Percentiles rank a stretch among this genome's conserved stretches.
phyloP scores from a whole-genome alignment of 2,797 vertebrate genomes.

The Coccyzus lansbergi region DNA sequence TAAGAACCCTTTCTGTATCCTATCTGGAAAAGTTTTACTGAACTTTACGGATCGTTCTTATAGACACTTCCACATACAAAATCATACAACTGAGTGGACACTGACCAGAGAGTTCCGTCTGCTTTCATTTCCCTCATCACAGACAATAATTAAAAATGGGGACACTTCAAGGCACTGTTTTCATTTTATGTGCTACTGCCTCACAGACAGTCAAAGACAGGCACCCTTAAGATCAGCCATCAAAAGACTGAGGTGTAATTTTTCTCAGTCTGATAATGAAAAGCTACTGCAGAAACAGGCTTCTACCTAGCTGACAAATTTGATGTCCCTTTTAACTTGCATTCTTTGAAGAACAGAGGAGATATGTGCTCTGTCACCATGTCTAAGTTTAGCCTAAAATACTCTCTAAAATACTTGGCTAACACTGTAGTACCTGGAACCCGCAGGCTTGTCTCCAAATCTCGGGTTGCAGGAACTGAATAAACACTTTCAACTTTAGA shows the following conservation, averaged over 20 bases:
- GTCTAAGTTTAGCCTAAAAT: constrained; percentile 35
- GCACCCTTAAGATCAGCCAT: background rate
- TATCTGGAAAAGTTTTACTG: background rate
- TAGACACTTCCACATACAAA: background rate
- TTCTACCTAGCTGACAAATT: background rate
- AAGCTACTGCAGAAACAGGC: background rate
- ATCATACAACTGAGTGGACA: background rate
- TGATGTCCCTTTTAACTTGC: constrained; percentile 15
- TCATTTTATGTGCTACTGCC: background rate
- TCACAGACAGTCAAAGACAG: background rate
- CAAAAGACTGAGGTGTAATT: background rate
- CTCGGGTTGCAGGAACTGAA: constrained; percentile 12
- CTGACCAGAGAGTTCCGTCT: background rate
- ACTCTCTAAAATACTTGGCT: constrained; percentile 11
- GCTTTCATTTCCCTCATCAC: background rate
- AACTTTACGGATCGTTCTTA: background rate
- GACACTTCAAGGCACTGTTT: background rate
- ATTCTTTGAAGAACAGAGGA: background rate
- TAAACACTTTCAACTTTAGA: constrained; percentile 20
- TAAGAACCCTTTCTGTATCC: background rate
- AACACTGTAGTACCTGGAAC: background rate
- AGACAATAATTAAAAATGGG: background rate
- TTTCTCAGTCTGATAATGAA: constrained; percentile 15
- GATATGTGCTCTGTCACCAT: background rate
- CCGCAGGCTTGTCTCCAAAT: background rate